These are phyloP conservation scores for Philhelius pedissequus DNA, from an alignment of 2,888 invertebrate species.

Conservation along the genomic window DNA sequence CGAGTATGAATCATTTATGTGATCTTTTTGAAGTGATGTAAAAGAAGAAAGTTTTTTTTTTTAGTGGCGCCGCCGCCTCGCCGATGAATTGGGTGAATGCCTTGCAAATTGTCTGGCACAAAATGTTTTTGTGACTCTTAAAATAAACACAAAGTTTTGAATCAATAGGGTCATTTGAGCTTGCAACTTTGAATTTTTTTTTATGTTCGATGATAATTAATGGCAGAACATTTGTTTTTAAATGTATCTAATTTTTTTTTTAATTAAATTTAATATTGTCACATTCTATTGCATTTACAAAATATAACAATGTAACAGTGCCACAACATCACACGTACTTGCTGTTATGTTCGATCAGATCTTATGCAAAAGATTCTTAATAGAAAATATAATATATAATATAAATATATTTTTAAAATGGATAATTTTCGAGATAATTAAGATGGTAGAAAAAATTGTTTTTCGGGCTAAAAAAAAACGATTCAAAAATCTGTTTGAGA, in stretches of 20 bases:
- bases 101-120: constrained; percentile 24
- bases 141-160: neutral
- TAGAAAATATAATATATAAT: too few species aligned
- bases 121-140: neutral
- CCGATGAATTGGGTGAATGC: constrained; percentile 41
- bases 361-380: too few species aligned
- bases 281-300: too few species aligned
- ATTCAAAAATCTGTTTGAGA: too few species aligned
- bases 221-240: neutral
- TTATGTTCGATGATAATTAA: neutral
- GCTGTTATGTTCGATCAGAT: too few species aligned
- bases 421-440: too few species aligned
- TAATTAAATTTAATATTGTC: neutral
- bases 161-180: constrained; percentile 22
- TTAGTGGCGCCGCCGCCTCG: constrained; percentile 54
- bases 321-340: too few species aligned
- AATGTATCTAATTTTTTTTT: neutral
- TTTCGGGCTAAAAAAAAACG: too few species aligned
- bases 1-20: constrained; percentile 43
- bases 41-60: constrained; percentile 22
- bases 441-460: too few species aligned
- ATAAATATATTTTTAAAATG: too few species aligned
- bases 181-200: neutral
- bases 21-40: constrained; percentile 44
- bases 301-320: too few species aligned